Conservation (phyloP, 2,797 vertebrate genomes). For the Thaleichthys pacificus region DNA sequence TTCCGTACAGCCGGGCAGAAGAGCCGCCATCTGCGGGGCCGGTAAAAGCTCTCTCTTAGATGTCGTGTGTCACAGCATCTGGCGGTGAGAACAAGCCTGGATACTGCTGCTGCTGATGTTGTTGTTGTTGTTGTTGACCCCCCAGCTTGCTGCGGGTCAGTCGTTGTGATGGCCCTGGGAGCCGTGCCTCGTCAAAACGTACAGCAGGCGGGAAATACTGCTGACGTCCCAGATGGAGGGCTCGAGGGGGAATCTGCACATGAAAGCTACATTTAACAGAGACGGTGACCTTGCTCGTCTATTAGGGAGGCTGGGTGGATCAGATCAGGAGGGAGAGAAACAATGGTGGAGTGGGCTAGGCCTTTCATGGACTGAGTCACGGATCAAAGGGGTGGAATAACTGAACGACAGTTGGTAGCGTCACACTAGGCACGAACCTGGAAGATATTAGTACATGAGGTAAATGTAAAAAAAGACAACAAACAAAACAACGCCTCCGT, state of each 20-base stretch:
- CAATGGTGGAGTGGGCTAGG: not conserved
- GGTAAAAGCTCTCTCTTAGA: slow-evolving; percentile 50
- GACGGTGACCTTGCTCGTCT: not conserved
- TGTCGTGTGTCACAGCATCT: slow-evolving; percentile 37
- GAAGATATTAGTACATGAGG: too few species aligned
- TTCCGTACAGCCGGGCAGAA: too few species aligned
- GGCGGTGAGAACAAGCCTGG: too few species aligned
- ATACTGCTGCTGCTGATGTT: too few species aligned
- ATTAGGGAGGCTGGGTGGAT: not conserved
- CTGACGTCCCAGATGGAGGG: not conserved
- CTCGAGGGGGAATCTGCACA: slow-evolving; percentile 5
- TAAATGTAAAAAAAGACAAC: too few species aligned
- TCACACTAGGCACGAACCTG: too few species aligned
- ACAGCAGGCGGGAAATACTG: not conserved
- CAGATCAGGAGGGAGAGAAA: not conserved
- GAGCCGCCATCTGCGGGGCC: slow-evolving; percentile 19
- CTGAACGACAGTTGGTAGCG: too few species aligned
- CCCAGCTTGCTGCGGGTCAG: slow-evolving; percentile 25
- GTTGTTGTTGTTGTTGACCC: slow-evolving; percentile 18
- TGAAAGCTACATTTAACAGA: slow-evolving; percentile 3
- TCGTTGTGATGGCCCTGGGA: not conserved
- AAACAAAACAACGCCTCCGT: too few species aligned
- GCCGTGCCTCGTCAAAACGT: not conserved
- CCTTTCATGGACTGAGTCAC: not conserved
- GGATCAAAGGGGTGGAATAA: not conserved